Conservation (phyloP, 2,113 vertebrate genomes). For the Harpagus bidentatus region DNA sequence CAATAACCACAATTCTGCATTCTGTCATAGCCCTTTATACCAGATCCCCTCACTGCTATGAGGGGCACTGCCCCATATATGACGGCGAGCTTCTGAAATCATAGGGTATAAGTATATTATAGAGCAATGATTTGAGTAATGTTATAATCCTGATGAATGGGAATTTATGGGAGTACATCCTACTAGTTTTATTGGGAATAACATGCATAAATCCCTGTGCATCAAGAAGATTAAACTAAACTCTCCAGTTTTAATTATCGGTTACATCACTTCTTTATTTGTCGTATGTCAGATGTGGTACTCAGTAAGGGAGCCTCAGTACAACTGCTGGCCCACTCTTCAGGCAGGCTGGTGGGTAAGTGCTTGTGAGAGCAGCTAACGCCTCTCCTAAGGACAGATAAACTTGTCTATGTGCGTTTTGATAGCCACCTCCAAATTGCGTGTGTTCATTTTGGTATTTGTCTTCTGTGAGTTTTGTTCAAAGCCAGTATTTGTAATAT, state of each 20-base stretch:
- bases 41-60: neutral
- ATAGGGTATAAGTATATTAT: neutral
- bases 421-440: neutral
- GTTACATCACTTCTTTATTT: neutral
- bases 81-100: constrained; percentile 9
- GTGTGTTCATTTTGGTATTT: neutral
- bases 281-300: neutral
- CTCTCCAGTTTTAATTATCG: neutral
- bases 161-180: constrained; percentile 44
- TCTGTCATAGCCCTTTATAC: neutral
- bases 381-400: neutral
- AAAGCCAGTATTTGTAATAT: neutral
- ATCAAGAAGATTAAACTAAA: neutral
- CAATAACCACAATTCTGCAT: neutral
- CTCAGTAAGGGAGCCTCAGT: neutral
- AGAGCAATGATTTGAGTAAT: constrained; percentile 17
- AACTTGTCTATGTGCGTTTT: neutral
- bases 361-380: neutral
- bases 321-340: neutral
- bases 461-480: neutral
- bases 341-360: neutral
- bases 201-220: constrained; percentile 8
- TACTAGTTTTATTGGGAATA: constrained; percentile 30
- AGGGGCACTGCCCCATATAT: neutral
- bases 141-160: constrained; percentile 10